These are phyloP conservation scores for Physeter macrocephalus DNA, from an alignment of 2,113 vertebrate genomes.

Conservation along the genomic window DNA sequence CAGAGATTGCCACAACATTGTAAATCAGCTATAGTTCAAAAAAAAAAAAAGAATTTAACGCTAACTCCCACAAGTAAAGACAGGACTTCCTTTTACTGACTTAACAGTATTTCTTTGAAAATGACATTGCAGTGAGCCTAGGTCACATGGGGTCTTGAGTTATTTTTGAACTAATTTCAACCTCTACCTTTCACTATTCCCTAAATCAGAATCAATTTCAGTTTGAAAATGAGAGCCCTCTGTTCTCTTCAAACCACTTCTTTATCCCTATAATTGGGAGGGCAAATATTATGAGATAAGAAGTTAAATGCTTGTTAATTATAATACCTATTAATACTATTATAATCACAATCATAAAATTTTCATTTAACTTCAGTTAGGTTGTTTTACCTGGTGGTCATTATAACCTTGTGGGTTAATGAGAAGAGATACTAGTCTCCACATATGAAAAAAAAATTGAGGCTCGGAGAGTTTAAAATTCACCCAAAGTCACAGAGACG, in stretches of 20 bases:
- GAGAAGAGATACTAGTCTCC: not conserved
- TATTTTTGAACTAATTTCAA: not conserved
- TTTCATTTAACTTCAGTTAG: not conserved
- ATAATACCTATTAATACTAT: not conserved
- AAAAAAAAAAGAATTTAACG: not conserved
- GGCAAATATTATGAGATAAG: not conserved
- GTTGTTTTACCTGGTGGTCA: not conserved
- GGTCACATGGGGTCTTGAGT: not conserved
- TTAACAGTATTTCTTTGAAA: not conserved
- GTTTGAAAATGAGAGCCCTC: not conserved
- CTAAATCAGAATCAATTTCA: not conserved
- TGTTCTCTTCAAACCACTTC: not conserved
- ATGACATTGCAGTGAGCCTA: not conserved
- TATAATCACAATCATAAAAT: not conserved
- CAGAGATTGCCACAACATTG: too few species aligned
- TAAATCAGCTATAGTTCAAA: too few species aligned
- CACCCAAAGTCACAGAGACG: not conserved
- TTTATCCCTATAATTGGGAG: not conserved
- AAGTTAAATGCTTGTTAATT: not conserved
- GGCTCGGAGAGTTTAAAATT: not conserved
- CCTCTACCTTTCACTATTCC: not conserved
- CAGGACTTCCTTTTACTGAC: not conserved
- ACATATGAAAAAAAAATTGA: not conserved
- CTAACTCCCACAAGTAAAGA: not conserved
- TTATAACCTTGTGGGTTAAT: not conserved